Evolutionary conservation across 2,113 vertebrate species (phyloP).

Genomic region (Struthidea cinerea): DNA sequence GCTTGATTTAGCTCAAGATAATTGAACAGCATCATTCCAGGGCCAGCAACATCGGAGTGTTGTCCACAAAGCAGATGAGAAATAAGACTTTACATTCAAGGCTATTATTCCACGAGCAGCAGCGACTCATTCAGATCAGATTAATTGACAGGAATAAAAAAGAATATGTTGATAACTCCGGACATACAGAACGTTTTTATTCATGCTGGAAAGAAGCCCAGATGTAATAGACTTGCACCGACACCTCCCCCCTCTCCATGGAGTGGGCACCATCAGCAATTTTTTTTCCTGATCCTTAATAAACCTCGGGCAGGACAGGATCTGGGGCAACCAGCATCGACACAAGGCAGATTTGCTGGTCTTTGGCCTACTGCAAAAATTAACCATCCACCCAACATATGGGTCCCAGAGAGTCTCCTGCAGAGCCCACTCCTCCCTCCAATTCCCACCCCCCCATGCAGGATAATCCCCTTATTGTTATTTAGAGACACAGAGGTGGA

Average conservation of each 20-base stretch:
- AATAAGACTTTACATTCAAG: conserved; percentile 3
- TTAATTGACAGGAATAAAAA: conserved; percentile 54
- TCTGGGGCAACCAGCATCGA: background rate
- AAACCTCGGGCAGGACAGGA: background rate
- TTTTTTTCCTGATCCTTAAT: conserved; percentile 20
- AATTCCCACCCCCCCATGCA: background rate
- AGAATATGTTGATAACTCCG: conserved; percentile 16
- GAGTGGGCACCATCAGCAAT: background rate
- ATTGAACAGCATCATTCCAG: background rate
- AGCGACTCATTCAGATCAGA: conserved; percentile 12
- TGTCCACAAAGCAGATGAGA: background rate
- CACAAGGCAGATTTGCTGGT: background rate
- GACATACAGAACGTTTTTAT: conserved; percentile 34
- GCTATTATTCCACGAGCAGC: background rate
- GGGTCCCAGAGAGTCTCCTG: conserved; percentile 34
- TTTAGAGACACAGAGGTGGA: conserved; percentile 29
- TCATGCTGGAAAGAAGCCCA: conserved; percentile 56
- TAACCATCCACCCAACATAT: conserved; percentile 49
- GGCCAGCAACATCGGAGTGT: background rate
- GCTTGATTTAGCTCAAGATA: background rate
- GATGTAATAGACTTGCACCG: conserved; percentile 32
- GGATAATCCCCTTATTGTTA: conserved; percentile 55
- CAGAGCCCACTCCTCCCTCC: conserved; percentile 18
- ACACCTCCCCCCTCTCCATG: background rate
- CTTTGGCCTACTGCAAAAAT: background rate